These are phyloP conservation scores for Xiphorhynchus erythropygius DNA, from an alignment of 2,797 vertebrate genomes.

Conservation along the genomic window DNA sequence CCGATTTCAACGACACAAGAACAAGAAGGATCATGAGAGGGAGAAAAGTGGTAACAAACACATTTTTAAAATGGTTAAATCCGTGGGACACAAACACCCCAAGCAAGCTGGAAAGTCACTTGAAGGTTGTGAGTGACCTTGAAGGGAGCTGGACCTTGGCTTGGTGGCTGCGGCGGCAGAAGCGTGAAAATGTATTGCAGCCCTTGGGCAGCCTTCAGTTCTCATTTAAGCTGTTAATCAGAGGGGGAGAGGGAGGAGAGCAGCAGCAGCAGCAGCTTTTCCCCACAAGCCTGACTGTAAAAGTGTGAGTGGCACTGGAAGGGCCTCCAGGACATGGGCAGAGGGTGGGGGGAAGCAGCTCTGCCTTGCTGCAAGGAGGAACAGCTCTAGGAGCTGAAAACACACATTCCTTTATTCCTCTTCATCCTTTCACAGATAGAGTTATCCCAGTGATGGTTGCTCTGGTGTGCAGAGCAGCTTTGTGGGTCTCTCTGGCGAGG, in stretches of 20 bases:
- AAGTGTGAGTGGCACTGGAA: neutral
- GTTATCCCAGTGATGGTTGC: neutral
- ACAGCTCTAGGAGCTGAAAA: accelerated
- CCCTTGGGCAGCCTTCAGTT: conserved; percentile 48
- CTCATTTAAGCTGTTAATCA: conserved; percentile 49
- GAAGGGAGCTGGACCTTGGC: neutral
- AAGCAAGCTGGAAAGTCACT: neutral
- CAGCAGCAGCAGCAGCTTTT: neutral
- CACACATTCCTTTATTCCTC: neutral
- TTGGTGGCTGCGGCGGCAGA: neutral
- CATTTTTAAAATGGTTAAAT: neutral
- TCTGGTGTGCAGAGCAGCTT: neutral
- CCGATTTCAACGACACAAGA: neutral
- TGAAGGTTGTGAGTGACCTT: conserved; percentile 38
- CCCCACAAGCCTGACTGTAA: neutral
- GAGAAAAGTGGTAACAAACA: neutral
- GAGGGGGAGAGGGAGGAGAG: neutral
- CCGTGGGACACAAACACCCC: neutral
- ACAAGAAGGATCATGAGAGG: neutral
- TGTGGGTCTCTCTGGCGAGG: neutral
- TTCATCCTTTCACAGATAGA: neutral
- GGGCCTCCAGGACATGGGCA: neutral
- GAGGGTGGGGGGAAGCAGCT: neutral
- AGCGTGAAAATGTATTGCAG: conserved; percentile 45
- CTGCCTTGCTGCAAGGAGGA: neutral